Conservation (phyloP, 2,797 vertebrate genomes). For the Oreochromis mossambicus region DNA sequence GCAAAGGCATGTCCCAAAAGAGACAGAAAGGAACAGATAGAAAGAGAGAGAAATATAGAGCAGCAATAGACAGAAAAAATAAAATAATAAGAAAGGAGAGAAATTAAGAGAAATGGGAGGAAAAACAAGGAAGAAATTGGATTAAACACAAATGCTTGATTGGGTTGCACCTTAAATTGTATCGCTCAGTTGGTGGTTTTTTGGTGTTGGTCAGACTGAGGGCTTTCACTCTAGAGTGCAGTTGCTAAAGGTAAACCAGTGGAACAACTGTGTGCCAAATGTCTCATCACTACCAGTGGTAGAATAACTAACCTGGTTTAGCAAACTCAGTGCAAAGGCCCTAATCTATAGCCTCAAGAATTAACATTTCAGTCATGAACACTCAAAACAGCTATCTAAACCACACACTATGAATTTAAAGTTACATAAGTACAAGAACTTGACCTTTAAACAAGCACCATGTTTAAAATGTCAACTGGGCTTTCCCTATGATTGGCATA, state of each 20-base stretch:
- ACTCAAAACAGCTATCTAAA: neutral
- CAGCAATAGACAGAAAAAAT: constrained; percentile 14
- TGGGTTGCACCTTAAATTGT: constrained; percentile 13
- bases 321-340: neutral
- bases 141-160: constrained; percentile 58
- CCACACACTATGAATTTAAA: neutral
- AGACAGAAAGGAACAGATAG: constrained; percentile 31
- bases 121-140: constrained; percentile 67
- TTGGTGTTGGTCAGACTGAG: constrained; percentile 46
- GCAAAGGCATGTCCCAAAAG: constrained; percentile 48
- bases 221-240: constrained; percentile 70
- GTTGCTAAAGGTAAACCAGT: constrained; percentile 46
- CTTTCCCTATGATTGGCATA: neutral
- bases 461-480: neutral
- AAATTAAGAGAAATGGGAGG: constrained; percentile 55
- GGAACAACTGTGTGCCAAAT: neutral
- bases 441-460: neutral
- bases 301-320: neutral
- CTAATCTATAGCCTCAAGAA: neutral
- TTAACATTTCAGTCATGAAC: neutral
- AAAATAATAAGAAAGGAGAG: constrained; percentile 25
- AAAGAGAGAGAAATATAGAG: constrained; percentile 17
- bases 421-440: neutral
- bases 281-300: neutral
- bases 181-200: constrained; percentile 30